These are phyloP conservation scores for Spinus olivaceus DNA, from an alignment of 2,797 vertebrate genomes.

Conservation along the genomic window DNA sequence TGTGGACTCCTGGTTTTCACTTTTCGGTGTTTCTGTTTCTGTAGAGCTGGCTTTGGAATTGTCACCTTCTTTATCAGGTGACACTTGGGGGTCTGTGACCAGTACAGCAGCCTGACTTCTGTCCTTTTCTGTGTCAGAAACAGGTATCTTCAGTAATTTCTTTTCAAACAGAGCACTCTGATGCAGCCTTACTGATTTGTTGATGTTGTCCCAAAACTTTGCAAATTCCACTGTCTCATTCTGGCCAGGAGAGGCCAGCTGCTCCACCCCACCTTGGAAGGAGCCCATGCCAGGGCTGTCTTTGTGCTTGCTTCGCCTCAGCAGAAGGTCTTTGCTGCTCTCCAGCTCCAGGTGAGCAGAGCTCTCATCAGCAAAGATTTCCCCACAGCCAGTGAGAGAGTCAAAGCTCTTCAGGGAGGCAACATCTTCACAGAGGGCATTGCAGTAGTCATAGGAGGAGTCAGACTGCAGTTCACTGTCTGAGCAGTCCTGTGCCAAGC, in stretches of 20 bases:
- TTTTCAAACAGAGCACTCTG: slow-evolving; percentile 64
- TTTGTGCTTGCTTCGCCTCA: slow-evolving; percentile 55
- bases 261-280: slow-evolving; percentile 78
- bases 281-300: slow-evolving; percentile 61
- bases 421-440: slow-evolving; percentile 79
- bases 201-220: slow-evolving; percentile 80
- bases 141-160: slow-evolving; percentile 20
- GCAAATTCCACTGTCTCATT: slow-evolving; percentile 75
- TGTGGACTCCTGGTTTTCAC: slow-evolving; percentile 80
- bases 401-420: slow-evolving; percentile 86
- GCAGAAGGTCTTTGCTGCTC: slow-evolving; percentile 45
- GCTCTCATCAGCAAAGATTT: slow-evolving; percentile 85
- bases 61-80: slow-evolving; percentile 54
- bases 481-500: slow-evolving; percentile 70
- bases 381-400: slow-evolving; percentile 86
- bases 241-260: slow-evolving; percentile 78
- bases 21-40: slow-evolving; percentile 79
- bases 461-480: slow-evolving; percentile 78
- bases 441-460: slow-evolving; percentile 75
- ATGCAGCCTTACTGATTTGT: slow-evolving; percentile 71
- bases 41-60: slow-evolving; percentile 72
- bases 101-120: background rate
- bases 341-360: slow-evolving; percentile 75
- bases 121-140: background rate
- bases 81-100: slow-evolving; percentile 17